Conservation (phyloP, 2,113 vertebrate species). For the Desmodus rotundus region DNA sequence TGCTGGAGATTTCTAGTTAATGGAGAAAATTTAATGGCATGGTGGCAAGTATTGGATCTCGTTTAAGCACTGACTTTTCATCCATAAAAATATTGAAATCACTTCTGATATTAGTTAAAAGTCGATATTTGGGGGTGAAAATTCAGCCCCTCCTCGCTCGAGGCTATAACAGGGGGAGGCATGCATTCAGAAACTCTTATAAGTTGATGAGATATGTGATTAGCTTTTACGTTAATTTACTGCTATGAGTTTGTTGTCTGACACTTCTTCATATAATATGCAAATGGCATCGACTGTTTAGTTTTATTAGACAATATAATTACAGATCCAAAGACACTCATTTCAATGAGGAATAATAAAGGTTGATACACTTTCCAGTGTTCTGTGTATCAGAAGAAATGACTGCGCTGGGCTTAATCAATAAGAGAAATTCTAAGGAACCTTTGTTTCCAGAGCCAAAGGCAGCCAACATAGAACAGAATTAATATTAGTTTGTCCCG, state of each 20-base stretch:
- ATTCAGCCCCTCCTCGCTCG: slow-evolving; percentile 79
- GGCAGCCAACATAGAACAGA: not conserved
- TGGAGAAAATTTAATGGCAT: slow-evolving; percentile 4
- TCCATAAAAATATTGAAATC: slow-evolving; percentile 78
- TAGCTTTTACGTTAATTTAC: slow-evolving; percentile 89
- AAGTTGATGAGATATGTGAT: slow-evolving; percentile 88
- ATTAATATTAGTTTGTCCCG: slow-evolving; percentile 48
- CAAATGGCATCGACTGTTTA: slow-evolving; percentile 84
- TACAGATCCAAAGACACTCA: slow-evolving; percentile 82
- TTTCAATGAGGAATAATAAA: slow-evolving; percentile 78
- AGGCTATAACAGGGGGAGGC: slow-evolving; percentile 85
- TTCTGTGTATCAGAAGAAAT: slow-evolving; percentile 54
- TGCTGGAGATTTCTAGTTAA: slow-evolving; percentile 53
- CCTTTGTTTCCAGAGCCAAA: not conserved
- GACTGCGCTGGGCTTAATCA: slow-evolving; percentile 73
- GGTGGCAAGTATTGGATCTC: slow-evolving; percentile 59
- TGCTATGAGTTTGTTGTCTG: slow-evolving; percentile 85
- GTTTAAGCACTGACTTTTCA: slow-evolving; percentile 80
- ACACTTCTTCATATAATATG: slow-evolving; percentile 89
- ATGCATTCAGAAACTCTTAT: slow-evolving; percentile 80
- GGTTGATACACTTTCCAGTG: slow-evolving; percentile 73
- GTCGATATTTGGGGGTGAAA: slow-evolving; percentile 85
- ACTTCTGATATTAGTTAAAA: slow-evolving; percentile 82
- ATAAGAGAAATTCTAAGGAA: slow-evolving; percentile 54
- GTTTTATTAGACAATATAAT: slow-evolving; percentile 86